A percentile compares a stretch with the other conserved stretches of the same genome.
Conservation (phyloP, 2,113 vertebrate genomes). For the Anseranas semipalmata region DNA sequence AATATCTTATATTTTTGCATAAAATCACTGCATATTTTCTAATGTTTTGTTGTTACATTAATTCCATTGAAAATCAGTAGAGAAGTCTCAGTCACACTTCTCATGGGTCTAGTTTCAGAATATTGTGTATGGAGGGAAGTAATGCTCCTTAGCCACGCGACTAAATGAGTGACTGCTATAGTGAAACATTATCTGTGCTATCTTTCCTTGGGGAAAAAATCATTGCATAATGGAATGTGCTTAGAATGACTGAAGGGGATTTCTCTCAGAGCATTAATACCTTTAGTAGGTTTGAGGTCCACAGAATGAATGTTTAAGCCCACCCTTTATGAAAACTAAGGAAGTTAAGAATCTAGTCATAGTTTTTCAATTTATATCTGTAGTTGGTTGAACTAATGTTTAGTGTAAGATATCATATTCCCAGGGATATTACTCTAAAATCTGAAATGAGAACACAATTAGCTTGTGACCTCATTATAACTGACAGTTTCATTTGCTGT, state of each 20-base stretch:
- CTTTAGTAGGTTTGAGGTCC: background rate
- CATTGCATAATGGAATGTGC: background rate
- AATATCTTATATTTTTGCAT: background rate
- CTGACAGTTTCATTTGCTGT: background rate
- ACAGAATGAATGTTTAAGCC: background rate
- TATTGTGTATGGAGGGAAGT: background rate
- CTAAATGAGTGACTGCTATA: background rate
- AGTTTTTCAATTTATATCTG: background rate
- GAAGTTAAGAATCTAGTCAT: background rate
- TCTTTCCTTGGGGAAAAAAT: background rate
- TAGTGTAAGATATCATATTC: background rate
- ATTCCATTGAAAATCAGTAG: background rate
- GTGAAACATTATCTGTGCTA: background rate
- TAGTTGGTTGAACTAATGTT: background rate
- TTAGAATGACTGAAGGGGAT: background rate
- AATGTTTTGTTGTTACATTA: background rate
- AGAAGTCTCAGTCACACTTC: background rate
- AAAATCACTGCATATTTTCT: background rate
- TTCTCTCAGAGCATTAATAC: background rate
- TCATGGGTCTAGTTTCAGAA: background rate
- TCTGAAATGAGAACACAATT: background rate
- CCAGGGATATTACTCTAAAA: background rate
- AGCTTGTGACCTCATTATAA: conserved; percentile 21
- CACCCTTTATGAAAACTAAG: background rate
- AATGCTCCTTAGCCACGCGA: background rate